These are phyloP conservation scores for Dioctria rufipes DNA, from an alignment of 2,888 invertebrate species.

Conservation along the genomic window DNA sequence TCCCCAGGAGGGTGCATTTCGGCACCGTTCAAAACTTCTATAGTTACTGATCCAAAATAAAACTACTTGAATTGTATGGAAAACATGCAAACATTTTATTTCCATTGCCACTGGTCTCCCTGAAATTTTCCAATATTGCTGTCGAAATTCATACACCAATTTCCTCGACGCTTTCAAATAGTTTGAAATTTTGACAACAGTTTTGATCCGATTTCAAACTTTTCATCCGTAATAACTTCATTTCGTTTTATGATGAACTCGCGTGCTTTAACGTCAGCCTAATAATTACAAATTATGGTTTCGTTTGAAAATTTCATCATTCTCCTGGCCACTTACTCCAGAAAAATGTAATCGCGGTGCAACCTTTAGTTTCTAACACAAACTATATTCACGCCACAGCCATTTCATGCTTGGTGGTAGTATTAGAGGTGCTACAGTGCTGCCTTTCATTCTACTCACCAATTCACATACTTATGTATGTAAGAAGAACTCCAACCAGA, in stretches of 20 bases:
- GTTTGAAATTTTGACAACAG: constrained; percentile 44
- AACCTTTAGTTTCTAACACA: constrained; percentile 28
- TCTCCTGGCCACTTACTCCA: background rate
- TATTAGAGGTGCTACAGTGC: background rate
- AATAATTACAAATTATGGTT: constrained; percentile 48
- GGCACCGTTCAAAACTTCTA: too few relatives aligned
- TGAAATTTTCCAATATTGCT: background rate
- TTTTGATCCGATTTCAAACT: constrained; percentile 34
- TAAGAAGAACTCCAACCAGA: constrained; percentile 9
- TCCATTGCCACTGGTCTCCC: too few relatives aligned
- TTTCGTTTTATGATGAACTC: constrained; percentile 24
- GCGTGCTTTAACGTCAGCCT: constrained; percentile 33
- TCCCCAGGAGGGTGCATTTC: too few relatives aligned
- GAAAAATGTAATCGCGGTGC: constrained; percentile 1
- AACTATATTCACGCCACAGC: constrained; percentile 40
- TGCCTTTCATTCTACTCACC: background rate
- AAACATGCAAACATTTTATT: too few relatives aligned
- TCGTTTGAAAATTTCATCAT: constrained; percentile 19
- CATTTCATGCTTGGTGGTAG: constrained; percentile 35
- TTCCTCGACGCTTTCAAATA: background rate
- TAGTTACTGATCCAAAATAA: too few relatives aligned
- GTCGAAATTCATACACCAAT: background rate
- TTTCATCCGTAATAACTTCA: constrained; percentile 46
- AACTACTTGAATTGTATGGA: too few relatives aligned
- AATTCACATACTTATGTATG: background rate